Conservation (phyloP, 2,797 vertebrate genomes). For the Hephaestus fuliginosus region DNA sequence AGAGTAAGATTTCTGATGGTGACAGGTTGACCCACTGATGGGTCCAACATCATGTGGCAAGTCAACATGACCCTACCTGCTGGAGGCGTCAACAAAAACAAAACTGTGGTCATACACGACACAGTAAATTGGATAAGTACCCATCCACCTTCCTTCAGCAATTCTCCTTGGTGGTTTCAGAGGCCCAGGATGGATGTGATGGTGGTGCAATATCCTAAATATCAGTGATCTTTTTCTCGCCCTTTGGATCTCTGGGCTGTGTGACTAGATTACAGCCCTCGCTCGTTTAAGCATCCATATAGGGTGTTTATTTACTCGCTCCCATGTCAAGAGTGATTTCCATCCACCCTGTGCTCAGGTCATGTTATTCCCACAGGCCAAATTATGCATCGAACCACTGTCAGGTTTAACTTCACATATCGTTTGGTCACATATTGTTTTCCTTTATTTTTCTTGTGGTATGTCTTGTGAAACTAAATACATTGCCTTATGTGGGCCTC, state of each 20-base stretch:
- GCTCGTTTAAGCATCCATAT: conserved; percentile 28
- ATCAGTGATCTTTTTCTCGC: not conserved
- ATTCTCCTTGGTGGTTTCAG: not conserved
- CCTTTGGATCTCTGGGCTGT: conserved; percentile 27
- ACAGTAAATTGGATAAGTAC: not conserved
- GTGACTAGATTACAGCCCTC: conserved; percentile 6
- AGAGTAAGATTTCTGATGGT: not conserved
- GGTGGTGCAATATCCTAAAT: not conserved
- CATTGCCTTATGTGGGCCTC: not conserved
- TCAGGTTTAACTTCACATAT: not conserved
- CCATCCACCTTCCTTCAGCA: not conserved
- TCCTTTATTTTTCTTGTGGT: not conserved
- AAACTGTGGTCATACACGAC: not conserved
- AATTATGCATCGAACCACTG: not conserved
- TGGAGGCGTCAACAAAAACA: not conserved
- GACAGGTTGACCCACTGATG: not conserved
- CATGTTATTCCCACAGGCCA: not conserved
- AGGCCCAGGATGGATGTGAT: not conserved
- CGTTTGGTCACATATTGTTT: not conserved
- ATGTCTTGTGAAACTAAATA: not conserved
- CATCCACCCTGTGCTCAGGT: no score
- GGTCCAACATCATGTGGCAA: not conserved
- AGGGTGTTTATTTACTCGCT: not conserved
- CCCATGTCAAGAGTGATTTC: conserved; percentile 15
- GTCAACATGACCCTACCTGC: not conserved